Conservation (phyloP, 2,888 invertebrate species). For the Dryobota labecula region DNA sequence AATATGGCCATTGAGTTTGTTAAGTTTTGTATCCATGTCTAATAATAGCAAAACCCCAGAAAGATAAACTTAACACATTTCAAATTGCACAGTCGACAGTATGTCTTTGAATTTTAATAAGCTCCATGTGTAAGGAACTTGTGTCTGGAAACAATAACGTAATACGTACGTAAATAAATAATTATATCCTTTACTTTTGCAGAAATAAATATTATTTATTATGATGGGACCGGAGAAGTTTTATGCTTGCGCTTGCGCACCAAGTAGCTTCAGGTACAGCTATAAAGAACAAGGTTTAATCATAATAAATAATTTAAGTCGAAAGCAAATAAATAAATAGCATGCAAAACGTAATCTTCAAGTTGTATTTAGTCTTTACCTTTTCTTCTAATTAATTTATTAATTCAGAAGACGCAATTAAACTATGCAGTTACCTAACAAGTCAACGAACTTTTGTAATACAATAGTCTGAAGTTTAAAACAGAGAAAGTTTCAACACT, state of each 20-base stretch:
- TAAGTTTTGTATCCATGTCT: neutral
- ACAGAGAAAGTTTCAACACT: constrained; percentile 61
- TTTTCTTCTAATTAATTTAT: neutral
- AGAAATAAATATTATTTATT: neutral
- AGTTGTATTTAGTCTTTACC: neutral
- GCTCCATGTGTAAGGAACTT: constrained; percentile 2
- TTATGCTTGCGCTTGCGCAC: neutral
- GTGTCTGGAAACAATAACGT: constrained; percentile 15
- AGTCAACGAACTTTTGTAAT: constrained; percentile 63
- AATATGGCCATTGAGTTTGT: neutral
- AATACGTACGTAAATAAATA: neutral
- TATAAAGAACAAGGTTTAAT: constrained; percentile 26
- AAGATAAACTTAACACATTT: neutral
- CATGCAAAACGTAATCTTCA: neutral
- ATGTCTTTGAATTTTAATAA: constrained; percentile 6
- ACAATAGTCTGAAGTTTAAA: constrained; percentile 54
- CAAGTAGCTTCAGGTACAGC: constrained; percentile 4
- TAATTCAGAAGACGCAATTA: constrained; percentile 17
- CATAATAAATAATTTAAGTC: constrained; percentile 20
- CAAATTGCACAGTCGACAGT: constrained; percentile 1
- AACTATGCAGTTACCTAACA: constrained; percentile 26
- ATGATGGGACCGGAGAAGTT: neutral
- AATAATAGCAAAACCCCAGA: neutral
- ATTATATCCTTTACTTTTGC: neutral
- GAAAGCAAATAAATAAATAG: constrained; percentile 13